Conservation (phyloP, 2,888 invertebrate species). For the Ennomos erosarius region DNA sequence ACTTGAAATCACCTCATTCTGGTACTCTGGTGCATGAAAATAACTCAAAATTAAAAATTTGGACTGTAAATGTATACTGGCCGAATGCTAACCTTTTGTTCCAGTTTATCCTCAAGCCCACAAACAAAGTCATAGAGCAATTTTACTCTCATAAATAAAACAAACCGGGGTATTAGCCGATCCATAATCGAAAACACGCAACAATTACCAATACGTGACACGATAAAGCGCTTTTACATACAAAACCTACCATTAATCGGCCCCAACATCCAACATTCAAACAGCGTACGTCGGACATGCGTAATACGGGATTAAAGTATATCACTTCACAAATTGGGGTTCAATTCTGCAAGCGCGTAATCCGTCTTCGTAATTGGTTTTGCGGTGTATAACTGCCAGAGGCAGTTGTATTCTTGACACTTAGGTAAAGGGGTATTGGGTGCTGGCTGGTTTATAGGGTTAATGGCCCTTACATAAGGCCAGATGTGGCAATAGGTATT, state of each 20-base stretch:
- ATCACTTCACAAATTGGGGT: constrained; percentile 74
- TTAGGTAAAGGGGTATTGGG: constrained; percentile 22
- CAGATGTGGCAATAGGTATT: too few relatives aligned
- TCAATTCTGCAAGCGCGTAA: constrained; percentile 69
- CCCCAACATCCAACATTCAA: constrained; percentile 44
- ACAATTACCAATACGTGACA: constrained; percentile 4
- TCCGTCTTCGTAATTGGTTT: constrained; percentile 79
- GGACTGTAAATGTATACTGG: too few relatives aligned
- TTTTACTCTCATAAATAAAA: too few relatives aligned
- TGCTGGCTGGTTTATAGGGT: not conserved
- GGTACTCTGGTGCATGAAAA: not conserved
- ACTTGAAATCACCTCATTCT: too few relatives aligned
- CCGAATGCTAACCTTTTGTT: too few relatives aligned
- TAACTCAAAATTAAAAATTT: not conserved
- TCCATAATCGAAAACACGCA: not conserved
- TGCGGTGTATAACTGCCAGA: constrained; percentile 50
- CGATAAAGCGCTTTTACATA: constrained; percentile 18
- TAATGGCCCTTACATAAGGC: too few relatives aligned
- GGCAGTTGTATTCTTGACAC: constrained; percentile 55
- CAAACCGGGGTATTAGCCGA: too few relatives aligned
- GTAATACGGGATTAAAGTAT: constrained; percentile 78
- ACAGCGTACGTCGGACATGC: constrained; percentile 62
- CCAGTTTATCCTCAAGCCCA: too few relatives aligned
- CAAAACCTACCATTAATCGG: constrained; percentile 18
- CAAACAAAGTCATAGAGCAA: too few relatives aligned